Evolutionary conservation across 2,797 vertebrate species (phyloP).

Genomic region (Sciaenops ocellatus): DNA sequence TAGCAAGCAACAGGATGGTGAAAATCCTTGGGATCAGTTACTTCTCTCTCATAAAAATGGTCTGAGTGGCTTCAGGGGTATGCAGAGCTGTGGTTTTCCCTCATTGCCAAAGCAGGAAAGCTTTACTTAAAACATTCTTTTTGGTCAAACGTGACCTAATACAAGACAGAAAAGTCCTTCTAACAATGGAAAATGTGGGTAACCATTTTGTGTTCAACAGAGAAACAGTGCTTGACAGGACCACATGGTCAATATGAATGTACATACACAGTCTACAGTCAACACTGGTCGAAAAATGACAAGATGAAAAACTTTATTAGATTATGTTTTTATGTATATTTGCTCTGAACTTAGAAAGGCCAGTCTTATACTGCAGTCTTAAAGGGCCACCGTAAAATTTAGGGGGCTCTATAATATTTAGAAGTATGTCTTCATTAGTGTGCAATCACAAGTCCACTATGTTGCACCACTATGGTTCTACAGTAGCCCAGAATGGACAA

Average conservation of each 20-base stretch:
- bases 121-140: slow-evolving; percentile 48
- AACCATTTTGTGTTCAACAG: slow-evolving; percentile 40
- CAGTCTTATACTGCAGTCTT: neutral
- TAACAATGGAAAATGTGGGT: slow-evolving; percentile 65
- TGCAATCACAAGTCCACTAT: too few species aligned
- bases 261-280: slow-evolving; percentile 5
- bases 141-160: slow-evolving; percentile 52
- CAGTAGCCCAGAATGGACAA: too few species aligned
- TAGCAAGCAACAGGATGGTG: neutral
- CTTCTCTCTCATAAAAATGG: slow-evolving; percentile 28
- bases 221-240: slow-evolving; percentile 29
- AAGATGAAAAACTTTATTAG: neutral
- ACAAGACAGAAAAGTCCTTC: slow-evolving; percentile 32
- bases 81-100: slow-evolving; percentile 43
- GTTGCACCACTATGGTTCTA: too few species aligned
- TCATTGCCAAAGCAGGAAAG: slow-evolving; percentile 44
- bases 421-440: too few species aligned
- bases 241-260: slow-evolving; percentile 39
- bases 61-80: slow-evolving; percentile 35
- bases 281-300: neutral
- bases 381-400: too few species aligned
- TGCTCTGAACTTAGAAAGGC: neutral
- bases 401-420: too few species aligned
- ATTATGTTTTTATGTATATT: neutral
- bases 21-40: slow-evolving; percentile 15